A percentile compares a stretch with the other conserved stretches of the same genome.
These are phyloP conservation scores for Drosophila niveifrons DNA, from an alignment of 2,888 invertebrate genomes.

Conservation along the genomic window DNA sequence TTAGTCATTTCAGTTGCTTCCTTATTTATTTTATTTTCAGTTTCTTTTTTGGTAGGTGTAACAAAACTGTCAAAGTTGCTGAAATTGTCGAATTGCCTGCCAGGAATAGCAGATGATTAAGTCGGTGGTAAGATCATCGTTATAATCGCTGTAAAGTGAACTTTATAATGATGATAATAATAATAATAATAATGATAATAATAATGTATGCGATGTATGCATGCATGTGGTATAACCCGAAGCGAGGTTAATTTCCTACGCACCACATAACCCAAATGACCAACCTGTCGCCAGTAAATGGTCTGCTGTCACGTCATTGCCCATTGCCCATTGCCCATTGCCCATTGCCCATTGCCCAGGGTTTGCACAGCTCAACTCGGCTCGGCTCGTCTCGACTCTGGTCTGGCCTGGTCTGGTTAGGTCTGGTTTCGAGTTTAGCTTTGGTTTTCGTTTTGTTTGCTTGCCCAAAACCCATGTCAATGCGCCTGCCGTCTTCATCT, in stretches of 20 bases:
- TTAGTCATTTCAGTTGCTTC: slow-evolving; percentile 1
- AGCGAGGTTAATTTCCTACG: slow-evolving; percentile 62
- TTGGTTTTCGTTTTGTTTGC: slow-evolving; percentile 32
- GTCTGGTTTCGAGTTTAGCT: slow-evolving; percentile 14
- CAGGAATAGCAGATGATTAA: slow-evolving; percentile 28
- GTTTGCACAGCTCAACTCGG: slow-evolving; percentile 12
- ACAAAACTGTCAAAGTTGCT: slow-evolving; percentile 71
- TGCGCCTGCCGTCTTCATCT: slow-evolving; percentile 26
- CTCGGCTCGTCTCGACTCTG: slow-evolving; percentile 17
- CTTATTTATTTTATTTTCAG: slow-evolving; percentile 1
- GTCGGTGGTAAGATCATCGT: slow-evolving; percentile 31
- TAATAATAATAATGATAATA: background rate
- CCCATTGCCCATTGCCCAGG: background rate
- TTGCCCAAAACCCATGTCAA: slow-evolving; percentile 60
- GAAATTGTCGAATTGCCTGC: slow-evolving; percentile 56
- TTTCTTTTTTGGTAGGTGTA: slow-evolving; percentile 55
- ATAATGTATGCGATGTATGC: slow-evolving; percentile 1
- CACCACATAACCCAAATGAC: slow-evolving; percentile 74
- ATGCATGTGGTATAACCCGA: slow-evolving; percentile 33
- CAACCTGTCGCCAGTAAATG: slow-evolving; percentile 76
- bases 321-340: slow-evolving; percentile 1
- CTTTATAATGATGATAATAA: slow-evolving; percentile 48
- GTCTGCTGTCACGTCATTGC: slow-evolving; percentile 73
- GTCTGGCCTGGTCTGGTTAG: slow-evolving; percentile 24
- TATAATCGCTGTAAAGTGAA: slow-evolving; percentile 24